A percentile compares a stretch with the other conserved stretches of the same genome.
phyloP scores from a whole-genome alignment of 2,888 invertebrate genomes.

The Mythimna ferrago region DNA sequence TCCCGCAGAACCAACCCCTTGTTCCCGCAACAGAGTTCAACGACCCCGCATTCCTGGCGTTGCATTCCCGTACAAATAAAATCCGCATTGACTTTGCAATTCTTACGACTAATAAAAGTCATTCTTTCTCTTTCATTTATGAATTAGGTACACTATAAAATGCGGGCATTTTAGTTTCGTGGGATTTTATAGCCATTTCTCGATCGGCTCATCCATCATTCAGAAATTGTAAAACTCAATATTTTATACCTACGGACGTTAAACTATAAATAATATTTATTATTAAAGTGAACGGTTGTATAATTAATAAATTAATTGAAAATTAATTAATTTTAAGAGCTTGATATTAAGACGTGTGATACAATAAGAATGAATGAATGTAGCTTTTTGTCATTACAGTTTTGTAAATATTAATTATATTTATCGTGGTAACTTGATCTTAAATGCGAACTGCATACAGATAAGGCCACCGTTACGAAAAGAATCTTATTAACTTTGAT shows the following conservation, averaged over 20 bases:
- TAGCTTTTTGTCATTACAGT: slow-evolving; percentile 17
- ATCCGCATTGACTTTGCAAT: slow-evolving; percentile 65
- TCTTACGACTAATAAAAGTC: slow-evolving; percentile 65
- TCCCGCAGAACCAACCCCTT: slow-evolving; percentile 73
- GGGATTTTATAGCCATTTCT: slow-evolving; percentile 63
- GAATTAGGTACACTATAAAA: slow-evolving; percentile 59
- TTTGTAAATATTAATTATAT: slow-evolving; percentile 24
- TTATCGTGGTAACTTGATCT: slow-evolving; percentile 20
- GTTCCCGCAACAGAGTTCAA: slow-evolving; percentile 76
- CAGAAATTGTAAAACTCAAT: slow-evolving; percentile 30
- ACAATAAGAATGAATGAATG: slow-evolving; percentile 10
- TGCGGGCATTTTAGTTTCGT: slow-evolving; percentile 64
- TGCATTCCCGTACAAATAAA: slow-evolving; percentile 77
- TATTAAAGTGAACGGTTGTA: slow-evolving; percentile 9
- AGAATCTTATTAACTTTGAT: slow-evolving; percentile 32
- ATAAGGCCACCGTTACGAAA: slow-evolving; percentile 20
- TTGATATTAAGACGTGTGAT: slow-evolving; percentile 5
- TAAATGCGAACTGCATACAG: slow-evolving; percentile 12
- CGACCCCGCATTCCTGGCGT: slow-evolving; percentile 77
- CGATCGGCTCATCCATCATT: slow-evolving; percentile 37
- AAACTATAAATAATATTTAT: slow-evolving; percentile 22
- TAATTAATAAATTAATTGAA: slow-evolving; percentile 35
- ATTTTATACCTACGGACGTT: neutral
- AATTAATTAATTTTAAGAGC: slow-evolving; percentile 22
- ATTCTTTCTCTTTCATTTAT: slow-evolving; percentile 64